Base-by-base conservation (phyloP, 1,140 invertebrate species). In the Trypoxylus dichotomus region DNA sequence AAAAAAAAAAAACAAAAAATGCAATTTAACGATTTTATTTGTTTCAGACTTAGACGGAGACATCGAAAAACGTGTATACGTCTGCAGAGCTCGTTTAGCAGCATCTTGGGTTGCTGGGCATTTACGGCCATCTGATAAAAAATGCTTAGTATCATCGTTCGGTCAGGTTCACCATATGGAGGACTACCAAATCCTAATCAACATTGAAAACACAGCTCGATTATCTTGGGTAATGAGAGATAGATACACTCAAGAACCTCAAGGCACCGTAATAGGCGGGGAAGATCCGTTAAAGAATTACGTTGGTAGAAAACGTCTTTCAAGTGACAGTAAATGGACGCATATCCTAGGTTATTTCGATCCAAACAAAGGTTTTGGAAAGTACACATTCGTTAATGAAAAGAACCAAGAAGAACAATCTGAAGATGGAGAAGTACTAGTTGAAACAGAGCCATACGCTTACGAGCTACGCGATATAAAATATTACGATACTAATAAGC, bases 161-260 rank as follows among this genome's bases (percentile, higher is more conserved):
- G 89, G 89, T n/a, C 88, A 84, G 75, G 90, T 90, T 6, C 88
- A 89, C 63, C 87, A 87, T 29, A 90, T 92, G 79, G 85, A 89
- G 0, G 86, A 88, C 37, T 95, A 94, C 83, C 93, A 96, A 82
- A 88, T 95, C 3, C 85, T 95, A 13, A 90, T 94, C 81, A 95
- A 95, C 85, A 89, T 92, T 74, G 93, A 94, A 79, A 90, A 91
- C 74, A 91, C 93, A n/a, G 93, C 91, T 0, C 88, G 93, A 54
- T 87, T 95, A 0, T 90, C 88, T 75, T 96, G 94, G 94, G 87
- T 89, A 7, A 83, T 87, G 10, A 94, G 93, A 92, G 86, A 89
- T 77, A 94, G 92, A 83, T 94, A 90, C 82, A 88, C 85, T 76
- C 81, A 88, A 2, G 84, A 89, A 1, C 90, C 91, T 0, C 87